Evolutionary conservation across 2,888 invertebrate species (phyloP).

Genomic region (Sthenelais limicola): DNA sequence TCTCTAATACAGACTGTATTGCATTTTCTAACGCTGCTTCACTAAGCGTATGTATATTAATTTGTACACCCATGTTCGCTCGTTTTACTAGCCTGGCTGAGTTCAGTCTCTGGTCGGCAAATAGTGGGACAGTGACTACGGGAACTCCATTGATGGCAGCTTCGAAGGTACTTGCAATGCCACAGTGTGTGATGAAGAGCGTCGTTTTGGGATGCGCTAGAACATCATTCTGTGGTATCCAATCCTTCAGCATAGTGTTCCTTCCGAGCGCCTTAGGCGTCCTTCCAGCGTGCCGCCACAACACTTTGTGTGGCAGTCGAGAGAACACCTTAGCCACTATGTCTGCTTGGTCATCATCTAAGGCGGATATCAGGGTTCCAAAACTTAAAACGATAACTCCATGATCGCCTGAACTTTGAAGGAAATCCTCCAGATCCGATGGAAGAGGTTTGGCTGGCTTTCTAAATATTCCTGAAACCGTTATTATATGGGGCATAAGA

Average conservation of each 20-base stretch:
- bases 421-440: background rate
- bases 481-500: slow-evolving; percentile 30
- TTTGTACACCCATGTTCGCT: slow-evolving; percentile 8
- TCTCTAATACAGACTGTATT: slow-evolving; percentile 23
- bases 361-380: slow-evolving; percentile 27
- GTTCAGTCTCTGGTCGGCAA: slow-evolving; percentile 30
- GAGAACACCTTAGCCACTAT: slow-evolving; percentile 29
- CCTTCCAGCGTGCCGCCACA: slow-evolving; percentile 32
- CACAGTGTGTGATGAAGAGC: slow-evolving; percentile 43
- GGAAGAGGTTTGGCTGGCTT: slow-evolving; percentile 21
- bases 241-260: slow-evolving; percentile 32
- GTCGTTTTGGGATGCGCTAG: slow-evolving; percentile 25
- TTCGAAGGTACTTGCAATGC: slow-evolving; percentile 37
- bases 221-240: slow-evolving; percentile 39
- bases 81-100: slow-evolving; percentile 5
- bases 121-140: slow-evolving; percentile 38
- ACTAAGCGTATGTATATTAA: slow-evolving; percentile 1
- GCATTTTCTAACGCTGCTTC: background rate
- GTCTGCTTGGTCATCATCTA: slow-evolving; percentile 3
- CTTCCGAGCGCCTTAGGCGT: slow-evolving; percentile 4
- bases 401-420: slow-evolving; percentile 33
- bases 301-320: slow-evolving; percentile 26
- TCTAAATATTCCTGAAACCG: slow-evolving; percentile 36
- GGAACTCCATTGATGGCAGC: slow-evolving; percentile 24
- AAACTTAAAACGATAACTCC: slow-evolving; percentile 39